These are phyloP conservation scores for Pyrochroa serraticornis DNA, from an alignment of 2,888 invertebrate genomes.

Conservation along the genomic window DNA sequence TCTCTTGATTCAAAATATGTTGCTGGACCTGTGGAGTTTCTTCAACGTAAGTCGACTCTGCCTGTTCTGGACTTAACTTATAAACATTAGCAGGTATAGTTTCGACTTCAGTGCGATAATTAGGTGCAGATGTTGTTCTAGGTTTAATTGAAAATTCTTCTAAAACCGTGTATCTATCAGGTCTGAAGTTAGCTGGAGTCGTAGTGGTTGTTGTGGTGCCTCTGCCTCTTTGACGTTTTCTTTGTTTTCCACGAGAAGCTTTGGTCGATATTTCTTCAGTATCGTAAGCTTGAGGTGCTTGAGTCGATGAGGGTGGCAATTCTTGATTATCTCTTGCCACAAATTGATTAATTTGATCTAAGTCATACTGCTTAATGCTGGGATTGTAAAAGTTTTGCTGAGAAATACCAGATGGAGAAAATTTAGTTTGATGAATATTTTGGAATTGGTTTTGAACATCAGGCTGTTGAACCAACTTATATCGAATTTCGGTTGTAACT, in stretches of 20 bases:
- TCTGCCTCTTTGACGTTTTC: slow-evolving; percentile 24
- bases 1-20: slow-evolving; percentile 32
- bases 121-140: slow-evolving; percentile 21
- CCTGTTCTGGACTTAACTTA: slow-evolving; percentile 21
- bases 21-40: slow-evolving; percentile 15
- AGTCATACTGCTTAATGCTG: slow-evolving; percentile 44
- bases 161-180: slow-evolving; percentile 47
- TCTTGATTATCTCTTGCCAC: slow-evolving; percentile 7
- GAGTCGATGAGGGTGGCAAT: slow-evolving; percentile 31
- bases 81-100: slow-evolving; percentile 36
- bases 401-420: background rate
- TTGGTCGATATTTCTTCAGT: slow-evolving; percentile 28
- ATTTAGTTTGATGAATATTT: background rate
- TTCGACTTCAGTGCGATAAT: slow-evolving; percentile 34
- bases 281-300: slow-evolving; percentile 28
- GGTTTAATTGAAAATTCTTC: slow-evolving; percentile 46
- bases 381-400: slow-evolving; percentile 3
- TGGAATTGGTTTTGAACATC: slow-evolving; percentile 4
- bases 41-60: slow-evolving; percentile 16
- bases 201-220: slow-evolving; percentile 33
- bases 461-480: background rate
- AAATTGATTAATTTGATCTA: slow-evolving; percentile 44
- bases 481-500: no score
- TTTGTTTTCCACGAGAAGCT: slow-evolving; percentile 32
- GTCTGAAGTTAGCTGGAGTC: slow-evolving; percentile 26